Evolutionary conservation across 2,888 invertebrate genomes (phyloP).

Genomic region (Phragmatobia fuliginosa): DNA sequence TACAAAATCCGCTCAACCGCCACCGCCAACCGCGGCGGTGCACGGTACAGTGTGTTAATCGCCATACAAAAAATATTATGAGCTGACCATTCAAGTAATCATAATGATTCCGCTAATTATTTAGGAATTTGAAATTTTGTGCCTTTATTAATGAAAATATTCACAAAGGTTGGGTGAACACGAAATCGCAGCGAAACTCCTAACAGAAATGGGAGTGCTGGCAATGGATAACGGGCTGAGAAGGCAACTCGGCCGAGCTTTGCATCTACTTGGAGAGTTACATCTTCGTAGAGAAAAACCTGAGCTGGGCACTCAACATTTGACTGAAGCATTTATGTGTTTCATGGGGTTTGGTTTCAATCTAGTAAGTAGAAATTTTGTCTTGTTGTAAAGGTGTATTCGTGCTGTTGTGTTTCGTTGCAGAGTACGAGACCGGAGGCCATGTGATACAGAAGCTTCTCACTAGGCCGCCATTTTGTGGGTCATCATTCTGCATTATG

Average conservation of each 20-base stretch:
- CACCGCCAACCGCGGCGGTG: too few species aligned
- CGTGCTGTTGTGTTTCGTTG: too few species aligned
- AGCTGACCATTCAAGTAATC: not conserved
- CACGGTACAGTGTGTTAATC: too few species aligned
- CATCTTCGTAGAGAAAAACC: conserved; percentile 75
- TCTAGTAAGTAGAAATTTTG: conserved; percentile 42
- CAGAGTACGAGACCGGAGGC: too few species aligned
- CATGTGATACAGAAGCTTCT: too few species aligned
- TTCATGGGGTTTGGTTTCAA: conserved; percentile 75
- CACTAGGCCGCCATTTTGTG: too few species aligned
- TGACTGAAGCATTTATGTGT: conserved; percentile 77
- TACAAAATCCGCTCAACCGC: too few species aligned
- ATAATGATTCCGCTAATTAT: not conserved
- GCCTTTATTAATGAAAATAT: not conserved
- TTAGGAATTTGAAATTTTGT: not conserved
- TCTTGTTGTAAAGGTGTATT: not conserved
- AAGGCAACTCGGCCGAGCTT: conserved; percentile 73
- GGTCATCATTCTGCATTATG: too few species aligned
- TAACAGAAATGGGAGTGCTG: conserved; percentile 79
- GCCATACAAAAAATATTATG: too few species aligned
- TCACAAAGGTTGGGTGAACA: conserved; percentile 69
- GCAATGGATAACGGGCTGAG: conserved; percentile 73
- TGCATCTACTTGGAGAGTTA: conserved; percentile 78
- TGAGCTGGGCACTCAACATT: conserved; percentile 77
- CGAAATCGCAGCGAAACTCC: conserved; percentile 68